A percentile compares a stretch with the other conserved stretches of the same genome.
Evolutionary conservation across 2,888 invertebrate species (phyloP).

Genomic region (Cataglyphis rosenhaueri): DNA sequence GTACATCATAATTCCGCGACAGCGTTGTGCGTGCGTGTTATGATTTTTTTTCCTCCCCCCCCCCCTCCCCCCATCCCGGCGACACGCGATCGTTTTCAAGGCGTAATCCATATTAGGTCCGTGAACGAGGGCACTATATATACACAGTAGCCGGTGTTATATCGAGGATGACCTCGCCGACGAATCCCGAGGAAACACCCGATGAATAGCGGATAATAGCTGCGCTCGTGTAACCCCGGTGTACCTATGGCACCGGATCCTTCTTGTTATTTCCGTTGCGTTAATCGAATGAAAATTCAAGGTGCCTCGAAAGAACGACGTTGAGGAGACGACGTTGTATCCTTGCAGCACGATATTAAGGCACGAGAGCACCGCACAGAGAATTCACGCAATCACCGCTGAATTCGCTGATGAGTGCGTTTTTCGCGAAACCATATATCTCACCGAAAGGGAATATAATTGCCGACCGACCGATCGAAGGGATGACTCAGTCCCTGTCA

Average conservation of each 20-base stretch:
- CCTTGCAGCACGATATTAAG: slow-evolving; percentile 42
- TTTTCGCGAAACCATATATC: slow-evolving; percentile 61
- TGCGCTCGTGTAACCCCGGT: slow-evolving; percentile 20
- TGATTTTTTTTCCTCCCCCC: slow-evolving; percentile 30
- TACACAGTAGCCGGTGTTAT: slow-evolving; percentile 27
- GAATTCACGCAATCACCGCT: slow-evolving; percentile 41
- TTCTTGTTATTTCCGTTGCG: slow-evolving; percentile 10
- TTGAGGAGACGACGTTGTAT: not conserved
- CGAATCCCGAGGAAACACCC: slow-evolving; percentile 34
- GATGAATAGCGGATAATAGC: slow-evolving; percentile 46
- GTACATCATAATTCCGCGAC: slow-evolving; percentile 48
- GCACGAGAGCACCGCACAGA: slow-evolving; percentile 42
- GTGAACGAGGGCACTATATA: slow-evolving; percentile 21
- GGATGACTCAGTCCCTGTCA: slow-evolving; percentile 68
- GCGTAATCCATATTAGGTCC: slow-evolving; percentile 46
- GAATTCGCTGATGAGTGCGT: slow-evolving; percentile 45
- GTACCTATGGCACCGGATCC: not conserved
- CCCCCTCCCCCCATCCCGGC: not conserved
- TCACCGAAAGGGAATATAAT: slow-evolving; percentile 61
- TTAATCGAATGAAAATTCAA: slow-evolving; percentile 45
- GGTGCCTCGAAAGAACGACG: not conserved
- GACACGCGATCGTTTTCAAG: slow-evolving; percentile 51
- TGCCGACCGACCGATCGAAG: slow-evolving; percentile 54
- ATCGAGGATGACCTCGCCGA: slow-evolving; percentile 43
- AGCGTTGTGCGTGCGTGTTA: slow-evolving; percentile 20